Conservation (phyloP, 1,140 invertebrate species). For the Thaumatotibia leucotreta region DNA sequence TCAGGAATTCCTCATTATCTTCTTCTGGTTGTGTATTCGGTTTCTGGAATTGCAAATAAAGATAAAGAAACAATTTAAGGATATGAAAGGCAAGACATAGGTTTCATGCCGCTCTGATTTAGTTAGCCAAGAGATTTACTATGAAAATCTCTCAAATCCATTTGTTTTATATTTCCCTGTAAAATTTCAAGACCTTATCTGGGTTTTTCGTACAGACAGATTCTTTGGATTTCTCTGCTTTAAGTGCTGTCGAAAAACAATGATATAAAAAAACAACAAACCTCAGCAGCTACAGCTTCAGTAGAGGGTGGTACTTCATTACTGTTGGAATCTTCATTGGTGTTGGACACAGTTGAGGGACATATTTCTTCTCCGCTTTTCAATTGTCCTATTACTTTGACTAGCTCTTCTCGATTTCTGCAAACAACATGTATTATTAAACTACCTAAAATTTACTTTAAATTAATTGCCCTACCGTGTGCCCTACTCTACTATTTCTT, state of each 20-base stretch:
- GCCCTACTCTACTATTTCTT: too few relatives aligned
- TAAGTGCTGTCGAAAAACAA: too few relatives aligned
- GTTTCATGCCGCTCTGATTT: too few relatives aligned
- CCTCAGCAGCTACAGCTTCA: slow-evolving; percentile 37
- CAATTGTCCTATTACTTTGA: slow-evolving; percentile 84
- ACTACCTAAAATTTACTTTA: too few relatives aligned
- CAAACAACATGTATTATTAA: slow-evolving; percentile 12
- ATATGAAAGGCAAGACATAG: neutral
- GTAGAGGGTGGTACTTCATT: slow-evolving; percentile 63
- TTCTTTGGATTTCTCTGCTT: too few relatives aligned
- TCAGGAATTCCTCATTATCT: slow-evolving; percentile 63
- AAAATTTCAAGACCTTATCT: too few relatives aligned
- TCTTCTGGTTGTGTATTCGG: slow-evolving; percentile 49
- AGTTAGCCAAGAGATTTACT: too few relatives aligned
- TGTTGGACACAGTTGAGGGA: slow-evolving; percentile 73
- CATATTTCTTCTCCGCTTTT: slow-evolving; percentile 81
- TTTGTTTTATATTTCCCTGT: too few relatives aligned
- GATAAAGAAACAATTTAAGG: neutral
- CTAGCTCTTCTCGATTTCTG: slow-evolving; percentile 85
- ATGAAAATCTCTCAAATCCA: too few relatives aligned
- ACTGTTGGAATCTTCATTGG: slow-evolving; percentile 83
- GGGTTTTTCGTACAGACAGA: too few relatives aligned
- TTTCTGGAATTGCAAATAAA: slow-evolving; percentile 33
- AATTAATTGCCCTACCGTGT: too few relatives aligned
- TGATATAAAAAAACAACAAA: too few relatives aligned